Percentiles rank a stretch among this genome's conserved stretches.
These are phyloP conservation scores for Belgica antarctica DNA, from an alignment of 2,888 invertebrate species.

Conservation along the genomic window DNA sequence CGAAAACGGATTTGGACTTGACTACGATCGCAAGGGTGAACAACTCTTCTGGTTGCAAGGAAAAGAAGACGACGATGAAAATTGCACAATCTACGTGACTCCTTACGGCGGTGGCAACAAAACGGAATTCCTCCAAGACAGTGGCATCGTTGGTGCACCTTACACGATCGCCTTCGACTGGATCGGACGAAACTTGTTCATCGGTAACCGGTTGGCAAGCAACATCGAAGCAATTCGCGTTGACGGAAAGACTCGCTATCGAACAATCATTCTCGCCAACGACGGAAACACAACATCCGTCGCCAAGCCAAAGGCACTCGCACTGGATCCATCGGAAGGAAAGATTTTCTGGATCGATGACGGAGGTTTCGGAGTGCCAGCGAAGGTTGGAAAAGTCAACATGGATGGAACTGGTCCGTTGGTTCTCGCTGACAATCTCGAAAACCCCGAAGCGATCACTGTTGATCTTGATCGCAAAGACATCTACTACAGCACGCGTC, in stretches of 20 bases:
- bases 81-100: constrained; percentile 82
- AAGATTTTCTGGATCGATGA: constrained; percentile 95
- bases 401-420: constrained; percentile 87
- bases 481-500: constrained; percentile 83
- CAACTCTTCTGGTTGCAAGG: constrained; percentile 85
- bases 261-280: constrained; percentile 84
- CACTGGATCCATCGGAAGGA: constrained; percentile 89
- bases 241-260: constrained; percentile 78
- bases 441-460: constrained; percentile 78
- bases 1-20: constrained; percentile 82
- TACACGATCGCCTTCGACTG: constrained; percentile 93
- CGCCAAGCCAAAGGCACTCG: constrained; percentile 81
- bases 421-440: constrained; percentile 68
- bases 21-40: constrained; percentile 84
- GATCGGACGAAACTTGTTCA: constrained; percentile 91
- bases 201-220: constrained; percentile 84
- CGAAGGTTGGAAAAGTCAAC: constrained; percentile 85
- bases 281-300: constrained; percentile 83
- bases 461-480: constrained; percentile 78
- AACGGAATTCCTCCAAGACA: constrained; percentile 73
- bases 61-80: constrained; percentile 72
- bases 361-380: constrained; percentile 84
- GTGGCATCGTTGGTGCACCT: constrained; percentile 87
- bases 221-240: constrained; percentile 87
- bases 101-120: constrained; percentile 83